Evolutionary conservation across 2,113 vertebrate genomes (phyloP).

Genomic region (Chaetodon trifascialis): DNA sequence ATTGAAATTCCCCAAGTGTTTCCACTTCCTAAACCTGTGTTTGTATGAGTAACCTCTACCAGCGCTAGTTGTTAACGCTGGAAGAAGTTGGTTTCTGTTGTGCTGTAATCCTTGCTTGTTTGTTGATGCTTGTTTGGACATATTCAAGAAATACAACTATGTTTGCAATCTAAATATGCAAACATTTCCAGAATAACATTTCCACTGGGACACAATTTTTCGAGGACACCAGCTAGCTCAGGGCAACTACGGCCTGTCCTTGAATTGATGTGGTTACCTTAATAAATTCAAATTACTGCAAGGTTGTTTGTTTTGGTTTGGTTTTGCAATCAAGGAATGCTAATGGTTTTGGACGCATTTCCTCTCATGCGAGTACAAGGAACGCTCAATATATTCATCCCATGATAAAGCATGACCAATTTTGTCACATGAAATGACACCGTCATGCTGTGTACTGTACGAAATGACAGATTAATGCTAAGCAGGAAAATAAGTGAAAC

Average conservation of each 20-base stretch:
- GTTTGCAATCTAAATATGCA: neutral
- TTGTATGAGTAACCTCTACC: neutral
- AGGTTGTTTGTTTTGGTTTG: neutral
- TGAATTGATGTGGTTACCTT: constrained; percentile 15
- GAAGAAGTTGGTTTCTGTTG: neutral
- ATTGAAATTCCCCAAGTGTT: neutral
- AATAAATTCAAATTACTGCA: constrained; percentile 16
- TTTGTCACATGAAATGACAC: neutral
- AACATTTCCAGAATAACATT: neutral
- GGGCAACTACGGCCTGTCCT: neutral
- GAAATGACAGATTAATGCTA: no score
- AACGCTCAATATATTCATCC: no score
- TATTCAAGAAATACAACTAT: constrained; percentile 9
- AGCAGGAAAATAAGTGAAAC: neutral
- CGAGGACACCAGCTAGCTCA: constrained; percentile 5
- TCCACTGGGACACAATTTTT: neutral
- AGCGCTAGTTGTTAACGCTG: neutral
- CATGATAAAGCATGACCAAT: neutral
- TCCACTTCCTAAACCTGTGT: neutral
- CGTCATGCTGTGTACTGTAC: neutral
- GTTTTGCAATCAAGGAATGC: neutral
- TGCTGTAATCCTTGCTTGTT: neutral
- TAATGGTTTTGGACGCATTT: neutral
- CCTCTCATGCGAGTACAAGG: neutral
- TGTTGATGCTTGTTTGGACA: neutral